These are phyloP conservation scores for Nymphalis polychloros DNA, from an alignment of 2,888 invertebrate genomes.

Conservation along the genomic window DNA sequence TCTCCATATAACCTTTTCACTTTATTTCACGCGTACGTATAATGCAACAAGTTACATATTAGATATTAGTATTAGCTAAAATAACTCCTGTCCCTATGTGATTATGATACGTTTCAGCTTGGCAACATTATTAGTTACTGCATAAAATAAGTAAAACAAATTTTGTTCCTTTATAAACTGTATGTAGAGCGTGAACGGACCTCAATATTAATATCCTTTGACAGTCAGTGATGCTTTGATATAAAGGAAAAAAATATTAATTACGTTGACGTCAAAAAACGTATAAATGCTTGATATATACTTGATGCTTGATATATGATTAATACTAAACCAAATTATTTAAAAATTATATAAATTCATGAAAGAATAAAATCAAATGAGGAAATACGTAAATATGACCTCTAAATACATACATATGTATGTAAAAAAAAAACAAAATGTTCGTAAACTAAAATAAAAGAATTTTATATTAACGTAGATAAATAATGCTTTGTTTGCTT, in stretches of 20 bases:
- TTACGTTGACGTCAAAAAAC: not conserved
- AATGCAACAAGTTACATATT: constrained; percentile 1
- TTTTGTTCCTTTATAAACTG: constrained; percentile 2
- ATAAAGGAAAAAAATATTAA: not conserved
- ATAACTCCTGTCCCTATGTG: not conserved
- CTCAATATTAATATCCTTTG: constrained; percentile 9
- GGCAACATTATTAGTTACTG: not conserved
- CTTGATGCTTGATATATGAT: too few species aligned
- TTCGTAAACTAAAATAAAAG: too few species aligned
- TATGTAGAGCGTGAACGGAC: not conserved
- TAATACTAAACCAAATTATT: too few species aligned
- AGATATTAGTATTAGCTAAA: not conserved
- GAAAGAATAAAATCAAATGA: too few species aligned
- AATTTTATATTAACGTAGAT: too few species aligned
- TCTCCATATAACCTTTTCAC: constrained; percentile 5
- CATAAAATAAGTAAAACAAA: constrained; percentile 5
- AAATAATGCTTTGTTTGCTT: too few species aligned
- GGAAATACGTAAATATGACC: too few species aligned
- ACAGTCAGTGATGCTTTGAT: constrained; percentile 1
- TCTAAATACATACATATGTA: too few species aligned
- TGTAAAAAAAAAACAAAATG: too few species aligned
- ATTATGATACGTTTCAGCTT: not conserved
- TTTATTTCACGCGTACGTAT: not conserved
- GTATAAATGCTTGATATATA: not conserved
- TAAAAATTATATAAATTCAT: too few species aligned